Evolutionary conservation across 2,797 vertebrate genomes (phyloP).

Genomic region (Periophthalmus magnuspinnatus): DNA sequence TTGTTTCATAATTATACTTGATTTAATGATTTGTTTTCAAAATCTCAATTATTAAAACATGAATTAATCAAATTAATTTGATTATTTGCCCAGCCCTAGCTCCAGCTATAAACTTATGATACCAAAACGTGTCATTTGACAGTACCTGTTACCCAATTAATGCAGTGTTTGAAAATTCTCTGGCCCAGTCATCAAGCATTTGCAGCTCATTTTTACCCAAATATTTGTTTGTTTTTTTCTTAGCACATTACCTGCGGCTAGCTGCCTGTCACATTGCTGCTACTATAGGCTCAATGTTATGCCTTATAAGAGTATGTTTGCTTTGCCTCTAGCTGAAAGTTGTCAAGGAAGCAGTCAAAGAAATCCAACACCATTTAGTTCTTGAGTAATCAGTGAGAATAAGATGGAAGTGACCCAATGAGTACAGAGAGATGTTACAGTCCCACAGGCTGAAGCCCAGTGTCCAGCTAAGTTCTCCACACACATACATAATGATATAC

Average conservation of each 20-base stretch:
- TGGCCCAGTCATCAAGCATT: background rate
- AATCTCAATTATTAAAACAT: too few species aligned
- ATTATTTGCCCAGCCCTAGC: too few species aligned
- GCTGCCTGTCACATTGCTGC: background rate
- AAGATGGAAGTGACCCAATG: constrained; percentile 58
- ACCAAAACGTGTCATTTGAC: too few species aligned
- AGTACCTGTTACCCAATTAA: too few species aligned
- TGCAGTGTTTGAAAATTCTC: background rate
- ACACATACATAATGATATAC: constrained; percentile 33
- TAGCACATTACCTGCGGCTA: background rate
- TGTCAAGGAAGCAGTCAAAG: constrained; percentile 5
- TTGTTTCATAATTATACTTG: too few species aligned
- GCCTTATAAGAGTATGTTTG: background rate
- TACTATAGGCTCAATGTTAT: background rate
- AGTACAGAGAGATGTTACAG: constrained; percentile 51
- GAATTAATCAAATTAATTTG: too few species aligned
- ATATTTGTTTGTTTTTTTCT: background rate
- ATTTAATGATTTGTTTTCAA: too few species aligned
- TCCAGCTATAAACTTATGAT: too few species aligned
- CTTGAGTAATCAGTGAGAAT: constrained; percentile 44
- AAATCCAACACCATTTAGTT: constrained; percentile 33
- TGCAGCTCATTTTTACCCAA: background rate
- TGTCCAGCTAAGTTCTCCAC: constrained; percentile 20
- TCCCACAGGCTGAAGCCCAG: constrained; percentile 39
- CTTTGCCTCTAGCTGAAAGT: background rate